A percentile compares a stretch with the other conserved stretches of the same genome.
phyloP scores from a whole-genome alignment of 2,888 invertebrate genomes.

The Shargacucullia verbasci region DNA sequence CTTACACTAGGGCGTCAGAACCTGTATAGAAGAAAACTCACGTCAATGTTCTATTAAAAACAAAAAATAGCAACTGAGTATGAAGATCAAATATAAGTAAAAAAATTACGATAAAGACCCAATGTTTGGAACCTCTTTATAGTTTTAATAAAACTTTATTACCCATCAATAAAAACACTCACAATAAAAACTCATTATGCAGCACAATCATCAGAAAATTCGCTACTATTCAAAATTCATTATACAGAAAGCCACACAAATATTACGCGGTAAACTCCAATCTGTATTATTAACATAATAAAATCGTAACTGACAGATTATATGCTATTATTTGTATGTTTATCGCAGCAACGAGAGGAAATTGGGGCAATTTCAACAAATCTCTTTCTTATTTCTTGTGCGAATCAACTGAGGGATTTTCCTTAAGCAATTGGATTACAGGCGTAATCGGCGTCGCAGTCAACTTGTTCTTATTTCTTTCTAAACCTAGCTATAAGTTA shows the following conservation, averaged over 20 bases:
- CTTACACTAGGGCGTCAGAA: no score
- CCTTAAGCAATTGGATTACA: conserved; percentile 52
- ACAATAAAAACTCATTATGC: conserved; percentile 8
- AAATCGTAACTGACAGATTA: conserved; percentile 49
- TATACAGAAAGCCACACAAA: conserved; percentile 26
- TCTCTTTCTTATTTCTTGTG: conserved; percentile 50
- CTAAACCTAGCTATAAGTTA: conserved; percentile 31
- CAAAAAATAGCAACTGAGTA: no score
- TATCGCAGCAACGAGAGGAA: conserved; percentile 41
- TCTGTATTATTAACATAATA: conserved; percentile 51
- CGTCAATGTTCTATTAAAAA: no score
- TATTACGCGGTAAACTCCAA: conserved; percentile 37
- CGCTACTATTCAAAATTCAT: conserved; percentile 21
- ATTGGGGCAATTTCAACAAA: conserved; percentile 55
- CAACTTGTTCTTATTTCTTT: conserved; percentile 39
- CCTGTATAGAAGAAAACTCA: no score
- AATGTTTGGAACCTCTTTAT: background rate
- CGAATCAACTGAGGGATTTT: conserved; percentile 48
- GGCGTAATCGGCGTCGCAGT: conserved; percentile 47
- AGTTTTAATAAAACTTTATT: conserved; percentile 11
- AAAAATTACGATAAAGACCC: background rate
- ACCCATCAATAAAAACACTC: conserved; percentile 8
- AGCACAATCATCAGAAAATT: conserved; percentile 11
- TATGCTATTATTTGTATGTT: conserved; percentile 52
- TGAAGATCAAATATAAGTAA: no score